These are phyloP conservation scores for Sweltsa coloradensis DNA, from an alignment of 1,140 invertebrate genomes.

Conservation along the genomic window DNA sequence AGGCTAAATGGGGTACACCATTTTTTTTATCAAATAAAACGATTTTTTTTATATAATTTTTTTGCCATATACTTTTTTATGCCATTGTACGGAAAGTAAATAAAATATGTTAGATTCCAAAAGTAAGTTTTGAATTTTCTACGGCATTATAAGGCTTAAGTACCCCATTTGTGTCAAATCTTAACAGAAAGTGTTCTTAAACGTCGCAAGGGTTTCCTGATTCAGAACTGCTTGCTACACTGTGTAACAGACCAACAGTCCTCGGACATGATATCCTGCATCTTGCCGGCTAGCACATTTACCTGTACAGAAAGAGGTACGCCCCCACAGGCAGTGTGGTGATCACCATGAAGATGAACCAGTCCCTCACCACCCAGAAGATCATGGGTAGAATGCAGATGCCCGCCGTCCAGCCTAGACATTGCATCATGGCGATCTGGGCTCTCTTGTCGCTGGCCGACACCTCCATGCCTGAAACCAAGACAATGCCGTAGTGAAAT, in stretches of 20 bases:
- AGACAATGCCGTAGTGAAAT: too few relatives aligned
- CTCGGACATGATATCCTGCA: background rate
- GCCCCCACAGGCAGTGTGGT: constrained; percentile 20
- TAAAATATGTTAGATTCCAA: background rate
- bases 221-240: too few relatives aligned
- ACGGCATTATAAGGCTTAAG: background rate
- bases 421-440: constrained; percentile 32
- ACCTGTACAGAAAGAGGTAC: constrained; percentile 20
- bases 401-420: constrained; percentile 35
- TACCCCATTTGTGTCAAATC: too few relatives aligned
- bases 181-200: too few relatives aligned
- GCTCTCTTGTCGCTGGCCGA: constrained; percentile 26
- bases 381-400: constrained; percentile 39
- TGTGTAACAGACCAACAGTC: too few relatives aligned
- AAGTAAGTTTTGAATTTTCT: background rate
- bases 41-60: too few relatives aligned
- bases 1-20: too few relatives aligned
- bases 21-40: too few relatives aligned
- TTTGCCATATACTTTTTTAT: too few relatives aligned
- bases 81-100: too few relatives aligned
- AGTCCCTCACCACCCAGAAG: constrained; percentile 40
- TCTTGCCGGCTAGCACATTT: too few relatives aligned
- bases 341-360: constrained; percentile 32
- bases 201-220: too few relatives aligned
- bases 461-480: constrained; percentile 23